Evolutionary conservation across 2,888 invertebrate genomes (phyloP), one percentile per base, ranked within the genome.

Genomic region (Microctonus brassicae): DNA sequence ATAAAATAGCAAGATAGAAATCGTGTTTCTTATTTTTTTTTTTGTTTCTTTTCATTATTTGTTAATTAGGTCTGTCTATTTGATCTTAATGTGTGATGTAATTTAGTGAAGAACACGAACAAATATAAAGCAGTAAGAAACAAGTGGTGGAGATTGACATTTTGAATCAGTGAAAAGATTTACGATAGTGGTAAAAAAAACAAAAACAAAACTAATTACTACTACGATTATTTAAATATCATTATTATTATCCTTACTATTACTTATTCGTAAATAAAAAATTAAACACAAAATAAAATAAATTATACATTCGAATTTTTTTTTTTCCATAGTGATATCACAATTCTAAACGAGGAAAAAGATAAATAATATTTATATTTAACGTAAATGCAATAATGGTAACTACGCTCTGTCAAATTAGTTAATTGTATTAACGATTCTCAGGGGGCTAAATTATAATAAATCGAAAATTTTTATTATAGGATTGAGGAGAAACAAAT

Each of bases 371-470:
- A 65, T 69, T 33, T 39, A 20, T 20, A 71, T 72, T 72, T 70
- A 72, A 73, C 62, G 63, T 65, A 69, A 70, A 58, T 63, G 63
- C 65, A 62, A 72, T 47, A 69, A 47, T 60, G 53, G 61, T 29
- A 24, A 24, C 13, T 67, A 20, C 29, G 29, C n/a, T 57, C 57
- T 58, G 33, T 58, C 53, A 36, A 36, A 67, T 61, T 33, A 68
- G 20, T 67, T 83, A 78, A 80, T 80, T 78, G 72, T 79, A 79
- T 77, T 76, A 82, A 82, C 75, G 78, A 81, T 77, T 81, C 81
- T 82, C 81, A 77, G 76, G 79, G 76, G 75, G 77, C 81, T 77
- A 78, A 78, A 47, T n/a, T 47, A 47, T 17, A n/a, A 47, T 47
- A 47, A 47, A 47, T 26, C 57, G 57, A 29, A 5, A 29, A 57